phyloP scores from a whole-genome alignment of 2,113 vertebrate genomes.

The Sylvia atricapilla region DNA sequence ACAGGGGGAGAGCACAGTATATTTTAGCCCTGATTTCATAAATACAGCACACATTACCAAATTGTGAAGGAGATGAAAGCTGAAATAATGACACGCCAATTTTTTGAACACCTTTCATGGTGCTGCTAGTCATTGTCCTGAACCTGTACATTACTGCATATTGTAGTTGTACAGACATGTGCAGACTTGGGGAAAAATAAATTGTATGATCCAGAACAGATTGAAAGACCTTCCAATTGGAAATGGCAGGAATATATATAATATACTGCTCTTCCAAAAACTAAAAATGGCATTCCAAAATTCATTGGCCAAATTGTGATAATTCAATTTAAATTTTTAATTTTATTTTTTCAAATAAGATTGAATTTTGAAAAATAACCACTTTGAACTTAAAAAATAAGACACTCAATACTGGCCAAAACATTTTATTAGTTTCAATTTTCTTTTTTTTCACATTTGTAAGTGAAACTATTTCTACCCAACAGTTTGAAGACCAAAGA shows the following conservation, averaged over 20 bases:
- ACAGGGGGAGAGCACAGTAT: neutral
- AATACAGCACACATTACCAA: neutral
- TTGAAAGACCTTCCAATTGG: neutral
- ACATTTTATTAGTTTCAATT: neutral
- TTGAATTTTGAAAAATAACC: neutral
- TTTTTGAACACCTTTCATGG: neutral
- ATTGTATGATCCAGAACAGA: neutral
- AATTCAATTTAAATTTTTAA: neutral
- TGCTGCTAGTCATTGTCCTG: neutral
- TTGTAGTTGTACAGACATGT: neutral
- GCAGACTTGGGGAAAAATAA: neutral
- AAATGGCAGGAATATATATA: neutral
- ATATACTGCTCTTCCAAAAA: neutral
- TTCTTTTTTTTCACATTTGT: neutral
- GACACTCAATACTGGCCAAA: neutral
- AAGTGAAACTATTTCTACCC: neutral
- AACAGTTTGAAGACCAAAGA: neutral
- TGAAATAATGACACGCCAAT: neutral
- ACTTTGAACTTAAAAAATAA: neutral
- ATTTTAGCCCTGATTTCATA: neutral
- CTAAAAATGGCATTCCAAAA: neutral
- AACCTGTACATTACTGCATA: neutral
- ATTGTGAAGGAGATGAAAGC: neutral
- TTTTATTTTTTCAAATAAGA: neutral
- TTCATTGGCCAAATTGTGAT: neutral